A percentile compares a stretch with the other conserved stretches of the same genome.
These are phyloP conservation scores for Zaprionus inermis DNA, from an alignment of 1,140 invertebrate genomes.

Conservation along the genomic window DNA sequence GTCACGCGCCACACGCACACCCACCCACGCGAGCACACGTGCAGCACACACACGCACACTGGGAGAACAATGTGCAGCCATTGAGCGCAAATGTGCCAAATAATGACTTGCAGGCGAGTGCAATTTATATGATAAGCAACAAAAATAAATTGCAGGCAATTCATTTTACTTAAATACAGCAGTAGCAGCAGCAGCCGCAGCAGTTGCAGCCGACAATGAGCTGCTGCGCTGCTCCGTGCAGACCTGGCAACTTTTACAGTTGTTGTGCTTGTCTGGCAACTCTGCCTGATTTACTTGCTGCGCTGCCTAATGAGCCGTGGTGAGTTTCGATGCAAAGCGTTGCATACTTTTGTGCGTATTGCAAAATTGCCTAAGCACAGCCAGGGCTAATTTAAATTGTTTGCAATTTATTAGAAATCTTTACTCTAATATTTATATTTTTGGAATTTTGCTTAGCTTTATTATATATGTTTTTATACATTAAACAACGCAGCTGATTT, in stretches of 20 bases:
- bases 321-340: not conserved
- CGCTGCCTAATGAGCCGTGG: constrained; percentile 16
- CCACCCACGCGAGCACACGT: constrained; percentile 18
- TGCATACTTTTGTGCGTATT: constrained; percentile 17
- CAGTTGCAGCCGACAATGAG: constrained; percentile 33
- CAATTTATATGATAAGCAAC: constrained; percentile 82
- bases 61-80: constrained; percentile 75
- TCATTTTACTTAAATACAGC: constrained; percentile 78
- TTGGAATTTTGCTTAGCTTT: too few relatives aligned
- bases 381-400: not conserved
- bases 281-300: constrained; percentile 50
- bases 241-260: constrained; percentile 45
- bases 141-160: constrained; percentile 80
- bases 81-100: constrained; percentile 80
- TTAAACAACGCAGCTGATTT: not conserved
- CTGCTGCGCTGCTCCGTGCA: constrained; percentile 27
- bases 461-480: too few relatives aligned
- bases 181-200: constrained; percentile 38
- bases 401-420: too few relatives aligned
- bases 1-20: constrained; percentile 57
- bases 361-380: not conserved
- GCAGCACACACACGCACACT: not conserved
- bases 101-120: constrained; percentile 80
- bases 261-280: constrained; percentile 55
- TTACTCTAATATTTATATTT: too few relatives aligned